Base-by-base conservation (phyloP, 1,140 invertebrate genomes). In the Adoxophyes honmai region DNA sequence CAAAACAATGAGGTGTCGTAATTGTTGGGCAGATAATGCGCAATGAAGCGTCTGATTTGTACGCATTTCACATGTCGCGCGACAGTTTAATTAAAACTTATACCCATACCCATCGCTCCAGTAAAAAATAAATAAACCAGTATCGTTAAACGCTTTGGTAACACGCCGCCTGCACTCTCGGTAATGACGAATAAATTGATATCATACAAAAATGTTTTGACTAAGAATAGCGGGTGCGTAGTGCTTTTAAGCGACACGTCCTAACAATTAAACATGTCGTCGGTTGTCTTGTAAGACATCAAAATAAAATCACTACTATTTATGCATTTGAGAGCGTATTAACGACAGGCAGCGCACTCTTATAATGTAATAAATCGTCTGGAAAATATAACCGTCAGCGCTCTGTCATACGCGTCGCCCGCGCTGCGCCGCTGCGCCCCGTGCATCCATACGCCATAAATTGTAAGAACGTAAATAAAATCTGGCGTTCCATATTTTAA, bases 281-380 rank as follows among this genome's bases (percentile, higher is more conserved):
- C 81, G 69, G 67, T 77, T 76, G 79, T 79, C 82, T 75, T 86
- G 81, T 85, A 85, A 62, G 75, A 88, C 82, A 84, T 86, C 71
- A 86, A 84, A 86, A 86, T 84, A 84, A 88, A 81, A 86, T 86
- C 71, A 85, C 73, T 77, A 78, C 71, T 86, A 86, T 88, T 86
- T 88, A 88, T 86, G 83, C 64, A 81, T 74, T 77, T 78, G 81
- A 75, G 70, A 85, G 81, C 67, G 73, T 78, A 84, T 83, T 82
- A 85, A 85, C 74, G 73, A 76, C 72, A 75, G 68, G 68, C 68
- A 74, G 68, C 60, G 69, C 66, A 65, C 79, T 86, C 83, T 86
- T 88, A 86, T 86, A 86, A 83, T 78, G 76, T 71, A 71, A 86
- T 88, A 88, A 88, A 88, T 88, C 78, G 86, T 86, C 74, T 86